Conservation (phyloP, 2,888 invertebrate genomes). For the Salpingus planirostris region DNA sequence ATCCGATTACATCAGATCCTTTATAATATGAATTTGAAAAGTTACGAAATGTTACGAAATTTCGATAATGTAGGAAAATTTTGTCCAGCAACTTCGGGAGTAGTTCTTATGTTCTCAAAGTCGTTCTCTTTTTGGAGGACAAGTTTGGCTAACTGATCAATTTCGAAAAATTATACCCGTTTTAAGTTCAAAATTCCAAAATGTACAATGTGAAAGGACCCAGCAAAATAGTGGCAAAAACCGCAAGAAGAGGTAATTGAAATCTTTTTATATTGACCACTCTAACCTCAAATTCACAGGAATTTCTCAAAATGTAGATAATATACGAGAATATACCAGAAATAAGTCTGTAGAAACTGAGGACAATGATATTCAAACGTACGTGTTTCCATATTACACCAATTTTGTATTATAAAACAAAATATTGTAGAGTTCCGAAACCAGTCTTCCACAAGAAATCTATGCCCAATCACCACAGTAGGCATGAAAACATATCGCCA, state of each 20-base stretch:
- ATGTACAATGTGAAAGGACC: constrained; percentile 88
- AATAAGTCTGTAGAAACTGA: constrained; percentile 60
- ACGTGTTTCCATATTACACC: neutral
- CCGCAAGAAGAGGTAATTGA: constrained; percentile 56
- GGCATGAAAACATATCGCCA: constrained; percentile 57
- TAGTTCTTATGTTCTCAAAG: no score
- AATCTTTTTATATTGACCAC: no score
- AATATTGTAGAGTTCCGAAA: constrained; percentile 63
- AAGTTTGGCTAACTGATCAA: no score
- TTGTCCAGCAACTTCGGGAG: no score
- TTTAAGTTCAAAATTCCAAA: no score
- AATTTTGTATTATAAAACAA: constrained; percentile 3
- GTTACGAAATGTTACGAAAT: no score
- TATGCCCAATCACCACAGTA: constrained; percentile 40
- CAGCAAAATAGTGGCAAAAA: constrained; percentile 81
- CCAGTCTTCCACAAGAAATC: constrained; percentile 66
- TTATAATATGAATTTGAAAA: no score
- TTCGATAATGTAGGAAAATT: no score
- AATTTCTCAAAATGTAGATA: constrained; percentile 72
- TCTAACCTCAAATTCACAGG: no score
- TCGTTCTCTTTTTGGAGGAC: no score
- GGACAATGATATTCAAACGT: constrained; percentile 55
- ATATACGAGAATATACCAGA: constrained; percentile 61
- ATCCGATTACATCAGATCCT: no score
- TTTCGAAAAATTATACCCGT: no score